Evolutionary conservation across 2,888 invertebrate genomes (phyloP).

Genomic region (Volucella inanis): DNA sequence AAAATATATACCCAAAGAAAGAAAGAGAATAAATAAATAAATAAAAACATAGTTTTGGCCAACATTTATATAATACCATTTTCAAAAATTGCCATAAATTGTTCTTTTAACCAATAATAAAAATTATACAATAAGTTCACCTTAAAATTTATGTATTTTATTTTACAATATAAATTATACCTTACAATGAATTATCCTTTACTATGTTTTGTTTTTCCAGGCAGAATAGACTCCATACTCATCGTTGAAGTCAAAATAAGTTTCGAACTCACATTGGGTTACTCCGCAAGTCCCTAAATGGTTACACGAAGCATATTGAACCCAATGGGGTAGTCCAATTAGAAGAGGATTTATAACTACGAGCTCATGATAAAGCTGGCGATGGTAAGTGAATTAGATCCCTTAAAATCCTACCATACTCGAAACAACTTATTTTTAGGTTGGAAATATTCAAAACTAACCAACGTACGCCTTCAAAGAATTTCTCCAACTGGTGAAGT

Average conservation of each 20-base stretch:
- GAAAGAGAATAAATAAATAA: too few species aligned
- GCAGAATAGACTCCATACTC: constrained; percentile 83
- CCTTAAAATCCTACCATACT: background rate
- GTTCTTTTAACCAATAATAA: too few species aligned
- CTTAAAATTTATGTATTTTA: too few species aligned
- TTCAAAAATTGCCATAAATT: too few species aligned
- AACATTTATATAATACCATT: too few species aligned
- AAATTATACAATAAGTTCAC: too few species aligned
- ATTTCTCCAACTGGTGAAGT: constrained; percentile 80
- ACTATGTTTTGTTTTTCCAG: constrained; percentile 73
- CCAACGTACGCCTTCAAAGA: constrained; percentile 84
- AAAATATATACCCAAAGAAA: too few species aligned
- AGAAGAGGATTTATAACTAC: constrained; percentile 85
- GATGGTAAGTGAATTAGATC: constrained; percentile 83
- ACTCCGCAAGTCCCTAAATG: constrained; percentile 83
- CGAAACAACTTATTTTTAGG: constrained; percentile 75
- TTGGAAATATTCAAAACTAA: constrained; percentile 84
- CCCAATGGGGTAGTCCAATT: constrained; percentile 84
- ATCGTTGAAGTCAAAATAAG: constrained; percentile 84
- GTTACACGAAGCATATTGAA: constrained; percentile 84
- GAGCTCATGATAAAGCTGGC: constrained; percentile 84
- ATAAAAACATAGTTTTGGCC: too few species aligned
- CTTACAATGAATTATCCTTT: too few species aligned
- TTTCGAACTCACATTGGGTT: constrained; percentile 85
- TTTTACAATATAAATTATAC: too few species aligned